Percentiles rank a stretch among this genome's conserved stretches.
These are phyloP conservation scores for Copidosoma aretas DNA, from an alignment of 2,888 invertebrate species.

Conservation along the genomic window DNA sequence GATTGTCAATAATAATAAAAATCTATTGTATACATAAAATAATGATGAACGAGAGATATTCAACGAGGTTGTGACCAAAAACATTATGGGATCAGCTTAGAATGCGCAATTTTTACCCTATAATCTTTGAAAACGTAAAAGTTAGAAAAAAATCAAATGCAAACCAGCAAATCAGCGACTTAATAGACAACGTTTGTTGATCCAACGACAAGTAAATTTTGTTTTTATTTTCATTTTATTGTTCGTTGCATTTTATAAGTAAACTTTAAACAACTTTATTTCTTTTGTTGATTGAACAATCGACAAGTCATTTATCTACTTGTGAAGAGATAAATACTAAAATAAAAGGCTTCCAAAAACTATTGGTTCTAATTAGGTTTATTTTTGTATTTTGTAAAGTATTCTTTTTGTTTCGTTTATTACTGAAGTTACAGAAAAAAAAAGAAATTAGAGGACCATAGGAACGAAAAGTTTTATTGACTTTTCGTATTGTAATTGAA, in stretches of 20 bases:
- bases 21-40: neutral
- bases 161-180: constrained; percentile 10
- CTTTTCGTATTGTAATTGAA: constrained; percentile 20
- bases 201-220: too few relatives aligned
- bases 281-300: too few relatives aligned
- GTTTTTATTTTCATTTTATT: too few relatives aligned
- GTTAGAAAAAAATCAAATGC: constrained; percentile 13
- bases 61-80: constrained; percentile 60
- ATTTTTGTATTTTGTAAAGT: constrained; percentile 14
- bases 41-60: constrained; percentile 20
- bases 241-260: too few relatives aligned
- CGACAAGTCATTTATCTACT: neutral
- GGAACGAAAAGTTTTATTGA: constrained; percentile 40
- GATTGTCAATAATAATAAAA: constrained; percentile 15
- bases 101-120: constrained; percentile 53
- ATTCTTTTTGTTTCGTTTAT: constrained; percentile 17
- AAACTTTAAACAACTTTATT: too few relatives aligned
- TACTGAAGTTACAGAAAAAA: constrained; percentile 13
- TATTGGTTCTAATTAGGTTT: neutral
- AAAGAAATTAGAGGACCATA: constrained; percentile 42
- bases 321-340: constrained; percentile 1
- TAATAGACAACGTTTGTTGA: constrained; percentile 9
- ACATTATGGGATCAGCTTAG: constrained; percentile 60
- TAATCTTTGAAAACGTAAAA: constrained; percentile 9
- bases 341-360: constrained; percentile 10